Base-by-base conservation (phyloP, 2,113 vertebrate species). In the Bostrychus sinensis region DNA sequence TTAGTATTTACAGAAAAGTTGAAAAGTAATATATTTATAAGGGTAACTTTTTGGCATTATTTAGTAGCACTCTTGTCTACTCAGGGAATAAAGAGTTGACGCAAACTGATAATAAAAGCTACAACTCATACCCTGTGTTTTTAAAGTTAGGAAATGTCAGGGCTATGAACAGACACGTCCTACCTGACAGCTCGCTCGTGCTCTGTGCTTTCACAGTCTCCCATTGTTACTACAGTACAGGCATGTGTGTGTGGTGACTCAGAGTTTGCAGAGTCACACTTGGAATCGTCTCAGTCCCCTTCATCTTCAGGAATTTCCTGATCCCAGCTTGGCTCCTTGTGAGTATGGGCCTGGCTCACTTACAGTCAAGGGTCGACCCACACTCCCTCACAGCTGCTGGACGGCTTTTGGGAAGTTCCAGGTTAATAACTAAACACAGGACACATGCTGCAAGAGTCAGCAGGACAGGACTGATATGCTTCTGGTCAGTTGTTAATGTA, bases 341-440 rank as follows among this genome's bases (percentile, higher is more conserved):
- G 48, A 72, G 70, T 67, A 66, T 48, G 45, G 45, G n/a, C 14
- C 55, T 69, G 68, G 28, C 72, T 59, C 26, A 25, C 28, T 69
- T 70, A 53, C 72, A 77, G 71, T 56, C 67, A 69, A 26, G 39
- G 59, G 45, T 19, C 5, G 58, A 10, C 66, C 77, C 71, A 28
- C 78, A 53, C 70, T 38, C 70, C 32, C 69, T 61, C 43, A 13
- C 75, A 66, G 65, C 70, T 45, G 61, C 77, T 80, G 80, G 75
- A 75, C 69, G n/a, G 60, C 73, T 58, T 66, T 60, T 89, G 89
- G 91, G 90, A 91, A 91, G 89, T 90, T 92, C 91, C 91, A 86
- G 76, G 88, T 91, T 90, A 90, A 91, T 90, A 79, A 84, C 69
- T 91, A 88, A 91, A 81, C 82, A 45, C 26, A 60, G 77, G 69